phyloP scores from a whole-genome alignment of 1,140 invertebrate species.

The Sinella curviseta region DNA sequence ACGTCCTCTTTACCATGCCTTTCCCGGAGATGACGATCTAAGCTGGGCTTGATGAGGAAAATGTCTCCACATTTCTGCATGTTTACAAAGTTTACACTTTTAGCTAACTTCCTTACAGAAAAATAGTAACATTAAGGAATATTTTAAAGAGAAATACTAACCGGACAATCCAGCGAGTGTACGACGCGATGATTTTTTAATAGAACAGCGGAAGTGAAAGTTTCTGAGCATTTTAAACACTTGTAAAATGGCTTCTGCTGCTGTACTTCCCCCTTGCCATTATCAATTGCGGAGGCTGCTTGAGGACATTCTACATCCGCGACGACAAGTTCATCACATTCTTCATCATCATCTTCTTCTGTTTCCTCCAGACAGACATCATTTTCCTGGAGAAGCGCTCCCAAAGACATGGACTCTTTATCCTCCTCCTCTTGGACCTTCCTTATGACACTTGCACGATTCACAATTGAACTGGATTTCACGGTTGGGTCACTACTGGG shows the following conservation, averaged over 20 bases:
- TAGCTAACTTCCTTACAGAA: neutral
- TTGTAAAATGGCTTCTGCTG: neutral
- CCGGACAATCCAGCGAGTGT: neutral
- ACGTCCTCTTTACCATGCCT: neutral
- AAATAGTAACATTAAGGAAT: neutral
- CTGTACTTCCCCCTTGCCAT: neutral
- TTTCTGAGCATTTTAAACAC: neutral
- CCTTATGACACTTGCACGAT: neutral
- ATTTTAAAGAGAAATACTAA: neutral
- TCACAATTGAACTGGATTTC: too few species aligned
- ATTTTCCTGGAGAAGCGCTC: too few species aligned
- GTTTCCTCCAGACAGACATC: neutral
- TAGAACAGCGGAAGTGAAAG: constrained; percentile 1
- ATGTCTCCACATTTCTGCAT: neutral
- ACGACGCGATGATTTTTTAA: constrained; percentile 1
- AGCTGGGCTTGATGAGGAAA: neutral
- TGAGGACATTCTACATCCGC: neutral
- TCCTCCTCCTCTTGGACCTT: neutral
- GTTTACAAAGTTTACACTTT: neutral
- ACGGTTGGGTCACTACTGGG: too few species aligned
- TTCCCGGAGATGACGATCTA: neutral
- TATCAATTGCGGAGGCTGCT: neutral
- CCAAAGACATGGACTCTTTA: neutral
- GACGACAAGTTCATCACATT: neutral
- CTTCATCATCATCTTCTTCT: neutral